Conservation (phyloP, 2,797 vertebrate genomes). For the Poeciliopsis infans region DNA sequence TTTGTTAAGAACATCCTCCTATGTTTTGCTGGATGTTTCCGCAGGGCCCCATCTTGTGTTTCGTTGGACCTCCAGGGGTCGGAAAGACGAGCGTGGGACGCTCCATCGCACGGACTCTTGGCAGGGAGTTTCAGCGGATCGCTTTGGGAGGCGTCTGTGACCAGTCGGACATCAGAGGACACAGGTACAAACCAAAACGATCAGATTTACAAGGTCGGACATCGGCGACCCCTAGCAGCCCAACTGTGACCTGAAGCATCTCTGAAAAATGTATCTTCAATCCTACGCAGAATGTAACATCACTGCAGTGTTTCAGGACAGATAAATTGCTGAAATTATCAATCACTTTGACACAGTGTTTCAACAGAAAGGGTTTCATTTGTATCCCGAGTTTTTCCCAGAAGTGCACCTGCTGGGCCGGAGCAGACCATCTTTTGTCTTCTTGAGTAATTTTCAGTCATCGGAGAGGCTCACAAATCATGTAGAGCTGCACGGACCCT, state of each 20-base stretch:
- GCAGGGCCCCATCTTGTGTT: conserved; percentile 94
- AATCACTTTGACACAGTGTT: background rate
- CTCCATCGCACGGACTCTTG: conserved; percentile 93
- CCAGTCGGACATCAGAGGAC: conserved; percentile 96
- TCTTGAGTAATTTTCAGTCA: background rate
- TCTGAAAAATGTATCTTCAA: background rate
- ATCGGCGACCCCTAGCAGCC: background rate
- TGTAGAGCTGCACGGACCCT: background rate
- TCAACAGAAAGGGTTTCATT: background rate
- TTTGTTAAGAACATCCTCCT: background rate
- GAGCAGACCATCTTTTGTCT: background rate
- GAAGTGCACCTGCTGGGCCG: background rate
- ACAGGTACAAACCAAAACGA: conserved; percentile 83
- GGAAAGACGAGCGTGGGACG: conserved; percentile 98
- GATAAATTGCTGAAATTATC: background rate
- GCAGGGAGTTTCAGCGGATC: conserved; percentile 96
- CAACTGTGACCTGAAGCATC: background rate
- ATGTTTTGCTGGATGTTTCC: background rate
- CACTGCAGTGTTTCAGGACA: background rate
- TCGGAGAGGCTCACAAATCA: background rate
- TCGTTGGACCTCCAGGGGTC: conserved; percentile 95
- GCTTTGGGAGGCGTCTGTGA: conserved; percentile 95
- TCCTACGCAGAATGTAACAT: background rate
- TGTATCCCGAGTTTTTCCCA: background rate
- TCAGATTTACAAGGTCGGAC: background rate